These are phyloP conservation scores for Eudemis profundana DNA, from an alignment of 2,888 invertebrate genomes.

Conservation along the genomic window DNA sequence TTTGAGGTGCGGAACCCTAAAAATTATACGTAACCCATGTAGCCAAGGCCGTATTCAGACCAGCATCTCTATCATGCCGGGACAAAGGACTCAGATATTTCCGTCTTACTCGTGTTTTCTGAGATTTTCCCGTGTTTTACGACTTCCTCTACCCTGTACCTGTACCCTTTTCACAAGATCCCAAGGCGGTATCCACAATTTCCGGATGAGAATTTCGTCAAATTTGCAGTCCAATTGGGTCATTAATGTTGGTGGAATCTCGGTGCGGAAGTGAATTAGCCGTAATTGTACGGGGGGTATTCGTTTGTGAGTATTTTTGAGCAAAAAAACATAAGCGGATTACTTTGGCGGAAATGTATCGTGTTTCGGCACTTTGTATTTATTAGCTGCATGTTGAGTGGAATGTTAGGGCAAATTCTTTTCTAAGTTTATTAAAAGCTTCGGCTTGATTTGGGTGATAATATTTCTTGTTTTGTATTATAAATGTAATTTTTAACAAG, in stretches of 20 bases:
- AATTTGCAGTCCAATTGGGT: slow-evolving; percentile 41
- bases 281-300: slow-evolving; percentile 29
- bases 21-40: too few relatives aligned
- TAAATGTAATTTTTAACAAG: too few relatives aligned
- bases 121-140: too few relatives aligned
- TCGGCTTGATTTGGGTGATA: not conserved
- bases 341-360: not conserved
- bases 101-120: too few relatives aligned
- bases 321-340: slow-evolving; percentile 3
- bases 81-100: too few relatives aligned
- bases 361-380: not conserved
- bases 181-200: slow-evolving; percentile 1
- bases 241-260: slow-evolving; percentile 34
- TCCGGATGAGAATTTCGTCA: slow-evolving; percentile 32
- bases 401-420: not conserved
- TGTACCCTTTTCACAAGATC: not conserved
- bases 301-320: slow-evolving; percentile 30
- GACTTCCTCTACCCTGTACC: too few relatives aligned
- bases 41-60: too few relatives aligned
- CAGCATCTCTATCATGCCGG: too few relatives aligned
- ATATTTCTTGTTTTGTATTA: not conserved
- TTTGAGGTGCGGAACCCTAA: too few relatives aligned
- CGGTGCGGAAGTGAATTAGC: slow-evolving; percentile 39
- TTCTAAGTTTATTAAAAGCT: not conserved
- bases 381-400: not conserved